These are phyloP conservation scores for Caenorhabditis becei DNA, from an alignment of 2,888 invertebrate genomes.

Conservation along the genomic window DNA sequence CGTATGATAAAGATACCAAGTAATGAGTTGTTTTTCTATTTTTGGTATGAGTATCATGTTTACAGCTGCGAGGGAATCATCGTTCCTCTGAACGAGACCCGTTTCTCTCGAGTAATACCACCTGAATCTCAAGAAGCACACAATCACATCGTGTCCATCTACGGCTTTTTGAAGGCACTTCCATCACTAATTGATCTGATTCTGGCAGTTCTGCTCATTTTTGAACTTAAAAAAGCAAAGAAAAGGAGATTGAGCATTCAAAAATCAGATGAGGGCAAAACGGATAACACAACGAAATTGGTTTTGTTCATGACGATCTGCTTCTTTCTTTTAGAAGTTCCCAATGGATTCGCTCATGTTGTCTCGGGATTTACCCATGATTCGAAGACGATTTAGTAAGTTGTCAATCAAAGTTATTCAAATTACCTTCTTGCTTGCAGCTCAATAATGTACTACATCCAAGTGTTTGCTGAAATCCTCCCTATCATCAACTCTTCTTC, in stretches of 20 bases:
- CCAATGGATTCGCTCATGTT: conserved; percentile 33
- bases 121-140: neutral
- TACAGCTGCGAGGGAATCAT: conserved; percentile 23
- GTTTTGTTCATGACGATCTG: conserved; percentile 32
- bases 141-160: neutral
- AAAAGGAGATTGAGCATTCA: conserved; percentile 5
- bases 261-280: neutral
- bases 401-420: conserved; percentile 2
- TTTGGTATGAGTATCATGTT: neutral
- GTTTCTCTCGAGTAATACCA: conserved; percentile 9
- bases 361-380: neutral
- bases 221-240: conserved; percentile 1
- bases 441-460: conserved; percentile 7
- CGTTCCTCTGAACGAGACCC: neutral
- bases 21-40: neutral
- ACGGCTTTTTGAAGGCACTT: conserved; percentile 21
- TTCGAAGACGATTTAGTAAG: neutral
- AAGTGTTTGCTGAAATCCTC: conserved; percentile 28
- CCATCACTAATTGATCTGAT: conserved; percentile 15
- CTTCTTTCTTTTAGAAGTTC: conserved; percentile 34
- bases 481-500: conserved; percentile 32
- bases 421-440: neutral
- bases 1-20: neutral
- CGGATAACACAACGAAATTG: conserved; percentile 22
- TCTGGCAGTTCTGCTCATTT: conserved; percentile 1